phyloP scores from a whole-genome alignment of 2,888 invertebrate species.

The Leptothorax acervorum region DNA sequence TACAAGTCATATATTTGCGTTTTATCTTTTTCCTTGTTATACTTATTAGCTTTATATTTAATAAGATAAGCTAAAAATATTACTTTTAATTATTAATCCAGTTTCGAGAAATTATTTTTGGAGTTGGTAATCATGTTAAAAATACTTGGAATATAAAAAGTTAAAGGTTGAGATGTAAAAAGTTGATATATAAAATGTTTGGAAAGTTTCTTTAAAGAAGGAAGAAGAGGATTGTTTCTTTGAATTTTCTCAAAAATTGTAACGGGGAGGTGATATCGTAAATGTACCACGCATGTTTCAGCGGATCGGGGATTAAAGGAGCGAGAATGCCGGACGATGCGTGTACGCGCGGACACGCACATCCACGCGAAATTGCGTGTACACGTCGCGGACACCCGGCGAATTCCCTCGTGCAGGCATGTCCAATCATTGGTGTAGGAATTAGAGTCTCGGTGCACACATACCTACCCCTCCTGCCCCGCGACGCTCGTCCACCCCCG shows the following conservation, averaged over 20 bases:
- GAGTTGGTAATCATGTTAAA: not conserved
- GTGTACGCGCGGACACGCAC: slow-evolving; percentile 53
- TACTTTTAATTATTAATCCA: not conserved
- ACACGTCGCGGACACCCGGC: slow-evolving; percentile 45
- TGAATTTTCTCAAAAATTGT: slow-evolving; percentile 1
- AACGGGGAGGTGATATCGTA: not conserved
- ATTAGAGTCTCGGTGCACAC: slow-evolving; percentile 68
- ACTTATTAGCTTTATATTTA: not conserved
- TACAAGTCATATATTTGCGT: not conserved
- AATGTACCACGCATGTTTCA: slow-evolving; percentile 9
- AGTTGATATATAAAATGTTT: not conserved
- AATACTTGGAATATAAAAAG: not conserved
- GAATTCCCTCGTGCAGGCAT: slow-evolving; percentile 60
- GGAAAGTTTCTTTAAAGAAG: not conserved
- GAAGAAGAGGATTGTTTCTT: not conserved
- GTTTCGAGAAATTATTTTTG: not conserved
- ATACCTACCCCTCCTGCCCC: slow-evolving; percentile 43
- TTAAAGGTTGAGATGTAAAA: not conserved
- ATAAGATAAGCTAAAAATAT: not conserved
- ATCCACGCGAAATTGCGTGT: slow-evolving; percentile 47
- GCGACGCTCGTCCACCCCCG: slow-evolving; percentile 36
- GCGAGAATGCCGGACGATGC: slow-evolving; percentile 6
- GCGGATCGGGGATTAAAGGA: slow-evolving; percentile 32
- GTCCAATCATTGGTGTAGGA: slow-evolving; percentile 67
- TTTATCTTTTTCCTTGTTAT: slow-evolving; percentile 8